Evolutionary conservation across 2,888 invertebrate species (phyloP).

Genomic region (Junonia oenone): DNA sequence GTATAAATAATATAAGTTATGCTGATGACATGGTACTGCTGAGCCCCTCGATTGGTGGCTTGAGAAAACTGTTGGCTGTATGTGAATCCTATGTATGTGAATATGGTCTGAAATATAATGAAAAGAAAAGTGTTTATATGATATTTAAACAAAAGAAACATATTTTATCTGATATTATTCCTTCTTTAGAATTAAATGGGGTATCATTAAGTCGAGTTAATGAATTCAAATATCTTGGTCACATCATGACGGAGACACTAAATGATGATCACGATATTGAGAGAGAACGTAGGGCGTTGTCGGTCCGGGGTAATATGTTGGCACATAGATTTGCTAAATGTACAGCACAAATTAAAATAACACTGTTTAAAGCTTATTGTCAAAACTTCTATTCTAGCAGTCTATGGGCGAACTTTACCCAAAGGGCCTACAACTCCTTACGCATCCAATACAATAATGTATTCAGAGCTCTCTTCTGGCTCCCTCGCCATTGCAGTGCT

Average conservation of each 20-base stretch:
- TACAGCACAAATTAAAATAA: background rate
- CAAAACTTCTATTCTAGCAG: background rate
- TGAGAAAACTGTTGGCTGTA: no score
- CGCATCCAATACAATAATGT: constrained; percentile 22
- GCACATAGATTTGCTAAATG: constrained; percentile 9
- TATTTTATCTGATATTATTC: background rate
- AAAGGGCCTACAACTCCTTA: constrained; percentile 5
- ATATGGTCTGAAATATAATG: no score
- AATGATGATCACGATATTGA: constrained; percentile 8
- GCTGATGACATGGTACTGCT: background rate
- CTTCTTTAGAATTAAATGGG: background rate
- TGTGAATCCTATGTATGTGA: no score
- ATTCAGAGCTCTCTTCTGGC: constrained; percentile 13
- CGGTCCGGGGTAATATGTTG: constrained; percentile 22
- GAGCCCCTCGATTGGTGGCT: background rate
- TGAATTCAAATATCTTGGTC: background rate
- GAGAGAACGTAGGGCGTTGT: constrained; percentile 23
- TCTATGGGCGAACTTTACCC: constrained; percentile 6
- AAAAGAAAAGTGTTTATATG: no score
- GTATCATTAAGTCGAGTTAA: background rate
- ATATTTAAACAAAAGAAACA: no score
- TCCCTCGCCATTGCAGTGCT: constrained; percentile 18
- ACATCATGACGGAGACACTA: background rate
- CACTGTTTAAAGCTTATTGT: constrained; percentile 4
- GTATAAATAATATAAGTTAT: constrained; percentile 9